A percentile compares a stretch with the other conserved stretches of the same genome.
phyloP scores from a whole-genome alignment of 2,113 vertebrate genomes.

The Leptocoma aspasia region DNA sequence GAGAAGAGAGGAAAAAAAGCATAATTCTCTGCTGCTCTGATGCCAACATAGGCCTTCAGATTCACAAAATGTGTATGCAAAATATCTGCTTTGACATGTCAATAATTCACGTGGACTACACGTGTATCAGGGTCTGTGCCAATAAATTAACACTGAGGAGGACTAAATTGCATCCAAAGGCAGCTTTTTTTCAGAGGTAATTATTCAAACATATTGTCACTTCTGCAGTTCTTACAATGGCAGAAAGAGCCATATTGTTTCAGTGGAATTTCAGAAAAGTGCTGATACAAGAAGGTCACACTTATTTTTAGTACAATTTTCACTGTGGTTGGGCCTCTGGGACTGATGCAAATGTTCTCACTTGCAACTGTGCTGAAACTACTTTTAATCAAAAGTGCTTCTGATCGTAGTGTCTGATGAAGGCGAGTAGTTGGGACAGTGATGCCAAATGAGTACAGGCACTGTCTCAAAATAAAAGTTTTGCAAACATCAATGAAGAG shows the following conservation, averaged over 20 bases:
- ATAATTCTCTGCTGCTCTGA: not conserved
- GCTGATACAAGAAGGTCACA: not conserved
- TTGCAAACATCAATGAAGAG: not conserved
- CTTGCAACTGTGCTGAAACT: not conserved
- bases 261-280: not conserved
- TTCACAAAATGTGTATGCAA: not conserved
- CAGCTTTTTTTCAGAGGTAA: not conserved
- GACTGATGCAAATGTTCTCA: not conserved
- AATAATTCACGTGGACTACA: not conserved
- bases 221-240: not conserved
- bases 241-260: not conserved
- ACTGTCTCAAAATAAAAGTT: not conserved
- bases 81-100: not conserved
- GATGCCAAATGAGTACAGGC: not conserved
- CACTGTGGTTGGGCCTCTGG: not conserved
- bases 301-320: slow-evolving; percentile 10
- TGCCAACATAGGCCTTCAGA: not conserved
- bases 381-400: not conserved
- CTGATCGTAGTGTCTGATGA: not conserved
- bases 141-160: not conserved
- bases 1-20: not conserved
- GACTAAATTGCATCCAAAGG: not conserved
- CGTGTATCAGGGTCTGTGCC: not conserved
- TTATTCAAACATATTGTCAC: not conserved
- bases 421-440: not conserved